These are phyloP conservation scores for Lepilemur ruficaudatus DNA, from an alignment of 2,797 vertebrate genomes.

Conservation along the genomic window DNA sequence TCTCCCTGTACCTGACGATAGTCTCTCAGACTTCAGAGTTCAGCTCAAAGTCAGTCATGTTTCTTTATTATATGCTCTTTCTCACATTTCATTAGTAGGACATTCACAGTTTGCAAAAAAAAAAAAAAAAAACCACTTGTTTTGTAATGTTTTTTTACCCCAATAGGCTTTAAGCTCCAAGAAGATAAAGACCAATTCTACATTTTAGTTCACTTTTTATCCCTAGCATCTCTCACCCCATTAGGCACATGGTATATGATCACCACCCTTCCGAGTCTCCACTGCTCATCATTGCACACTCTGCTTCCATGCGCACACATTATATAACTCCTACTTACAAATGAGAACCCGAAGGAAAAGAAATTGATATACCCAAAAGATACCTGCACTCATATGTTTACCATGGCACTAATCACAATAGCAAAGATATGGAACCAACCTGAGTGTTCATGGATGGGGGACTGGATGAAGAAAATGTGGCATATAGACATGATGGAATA, in stretches of 20 bases:
- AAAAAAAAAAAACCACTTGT: not conserved
- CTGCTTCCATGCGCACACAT: not conserved
- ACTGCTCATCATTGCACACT: not conserved
- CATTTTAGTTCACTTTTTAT: not conserved
- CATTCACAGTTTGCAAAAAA: not conserved
- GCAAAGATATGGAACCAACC: no score
- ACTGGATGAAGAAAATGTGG: not conserved
- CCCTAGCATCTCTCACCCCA: not conserved
- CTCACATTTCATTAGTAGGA: not conserved
- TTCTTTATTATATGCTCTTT: not conserved
- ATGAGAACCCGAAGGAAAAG: not conserved
- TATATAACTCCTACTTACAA: not conserved
- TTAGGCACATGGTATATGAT: not conserved
- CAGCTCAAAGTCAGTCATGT: not conserved
- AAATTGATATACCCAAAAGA: not conserved
- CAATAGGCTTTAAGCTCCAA: not conserved
- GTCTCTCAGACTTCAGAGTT: not conserved
- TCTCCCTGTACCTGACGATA: not conserved
- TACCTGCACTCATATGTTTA: not conserved
- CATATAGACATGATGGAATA: not conserved
- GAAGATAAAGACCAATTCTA: not conserved
- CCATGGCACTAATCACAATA: no score
- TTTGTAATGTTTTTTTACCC: not conserved
- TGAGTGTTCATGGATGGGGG: not conserved
- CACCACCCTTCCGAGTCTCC: not conserved